Evolutionary conservation across 2,888 invertebrate genomes (phyloP), one percentile per base, ranked within the genome.

Genomic region (Lasioglossum villosulum): DNA sequence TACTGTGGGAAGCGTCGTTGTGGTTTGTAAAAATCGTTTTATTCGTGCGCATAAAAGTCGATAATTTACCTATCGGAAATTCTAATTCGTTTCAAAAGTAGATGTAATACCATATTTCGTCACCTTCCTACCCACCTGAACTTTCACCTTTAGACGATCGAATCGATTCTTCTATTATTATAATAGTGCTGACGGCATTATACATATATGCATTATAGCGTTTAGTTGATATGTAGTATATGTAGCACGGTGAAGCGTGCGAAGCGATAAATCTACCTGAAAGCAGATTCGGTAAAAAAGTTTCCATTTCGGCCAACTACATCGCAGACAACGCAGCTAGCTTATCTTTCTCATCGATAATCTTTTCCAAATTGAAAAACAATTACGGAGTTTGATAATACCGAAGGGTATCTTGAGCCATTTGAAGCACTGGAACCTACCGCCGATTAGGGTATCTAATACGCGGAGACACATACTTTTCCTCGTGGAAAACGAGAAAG

Each of bases 161-260:
- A 39, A 70, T 70, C 70, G 70, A 70, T 70, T 70, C 1, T n/a
- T 37, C 70, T 70, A 70, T 70, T 70, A 39, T 70, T 70, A 70
- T 14, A 39, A 39, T 70, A 39, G 39, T 70, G 70, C 37, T 37
- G 23, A 39, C 39, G n/a, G n/a, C 39, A 37, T 70, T 5, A n/a
- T 39, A n/a, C n/a, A n/a, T n/a, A n/a, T n/a, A n/a, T n/a, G n/a
- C n/a, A n/a, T n/a, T n/a, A n/a, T n/a, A n/a, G n/a, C n/a, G n/a
- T n/a, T n/a, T n/a, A n/a, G n/a, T n/a, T n/a, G n/a, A n/a, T n/a
- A n/a, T n/a, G n/a, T n/a, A n/a, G n/a, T n/a, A n/a, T 66, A 39
- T 34, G 4, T 39, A 30, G 16, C 30, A 4, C 27, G 30, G 12
- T 3, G 16, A 19, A 34, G 34, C 34, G 19, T 37, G 19, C 34